These are phyloP conservation scores for Numida meleagris DNA, from an alignment of 2,113 vertebrate genomes.

Conservation along the genomic window DNA sequence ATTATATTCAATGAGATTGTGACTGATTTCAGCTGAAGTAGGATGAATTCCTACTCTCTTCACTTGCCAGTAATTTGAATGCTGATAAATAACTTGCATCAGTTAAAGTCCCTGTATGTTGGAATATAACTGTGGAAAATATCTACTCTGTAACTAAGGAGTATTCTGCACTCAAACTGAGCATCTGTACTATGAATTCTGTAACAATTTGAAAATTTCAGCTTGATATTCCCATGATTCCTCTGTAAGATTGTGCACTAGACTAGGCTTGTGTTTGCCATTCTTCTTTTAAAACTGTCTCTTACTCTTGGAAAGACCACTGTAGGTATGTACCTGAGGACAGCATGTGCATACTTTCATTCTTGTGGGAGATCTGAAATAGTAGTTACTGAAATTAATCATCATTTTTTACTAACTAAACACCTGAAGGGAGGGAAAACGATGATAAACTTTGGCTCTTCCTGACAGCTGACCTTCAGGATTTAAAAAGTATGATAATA, in stretches of 20 bases:
- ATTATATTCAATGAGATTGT: not conserved
- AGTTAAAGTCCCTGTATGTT: not conserved
- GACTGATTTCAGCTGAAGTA: not conserved
- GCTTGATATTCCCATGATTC: not conserved
- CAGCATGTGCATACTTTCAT: not conserved
- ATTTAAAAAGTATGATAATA: constrained; percentile 11
- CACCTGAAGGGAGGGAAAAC: not conserved
- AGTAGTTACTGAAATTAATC: not conserved
- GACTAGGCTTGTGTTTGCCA: not conserved
- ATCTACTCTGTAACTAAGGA: no score
- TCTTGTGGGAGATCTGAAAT: not conserved
- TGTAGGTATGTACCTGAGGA: not conserved
- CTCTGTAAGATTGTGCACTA: not conserved
- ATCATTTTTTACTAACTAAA: not conserved
- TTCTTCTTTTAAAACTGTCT: not conserved
- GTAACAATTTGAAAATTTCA: not conserved
- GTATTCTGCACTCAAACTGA: not conserved
- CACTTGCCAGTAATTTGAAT: not conserved
- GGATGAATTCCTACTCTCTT: not conserved
- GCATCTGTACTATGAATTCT: not conserved
- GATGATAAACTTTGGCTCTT: not conserved
- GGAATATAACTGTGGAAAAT: not conserved
- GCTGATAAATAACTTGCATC: not conserved
- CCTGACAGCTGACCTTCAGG: constrained; percentile 30
- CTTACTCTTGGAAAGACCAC: not conserved